Evolutionary conservation across 1,140 invertebrate genomes (phyloP).

Genomic region (Cydia fagiglandana): DNA sequence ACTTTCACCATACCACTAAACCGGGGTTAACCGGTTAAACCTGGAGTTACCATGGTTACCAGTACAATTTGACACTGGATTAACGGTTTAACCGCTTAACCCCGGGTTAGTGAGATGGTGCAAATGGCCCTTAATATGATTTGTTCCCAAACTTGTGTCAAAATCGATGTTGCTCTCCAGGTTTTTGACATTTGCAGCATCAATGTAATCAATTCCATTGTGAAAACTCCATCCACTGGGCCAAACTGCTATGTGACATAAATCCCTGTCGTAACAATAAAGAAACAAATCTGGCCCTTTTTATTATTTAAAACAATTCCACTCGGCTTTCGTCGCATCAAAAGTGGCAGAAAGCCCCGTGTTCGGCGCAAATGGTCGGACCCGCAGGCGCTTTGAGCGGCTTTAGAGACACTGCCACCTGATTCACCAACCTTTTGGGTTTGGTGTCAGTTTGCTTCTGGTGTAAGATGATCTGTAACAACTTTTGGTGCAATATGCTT

Average conservation of each 20-base stretch:
- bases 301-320: conserved; percentile 22
- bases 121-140: no score
- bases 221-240: not conserved
- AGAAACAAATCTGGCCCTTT: not conserved
- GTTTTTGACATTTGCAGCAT: no score
- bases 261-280: not conserved
- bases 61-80: no score
- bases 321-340: not conserved
- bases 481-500: no score
- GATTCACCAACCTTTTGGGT: not conserved
- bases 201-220: not conserved
- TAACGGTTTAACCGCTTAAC: no score
- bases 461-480: not conserved
- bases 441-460: not conserved
- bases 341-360: conserved; percentile 22
- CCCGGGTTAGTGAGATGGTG: no score
- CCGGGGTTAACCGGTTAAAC: no score
- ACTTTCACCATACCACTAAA: no score
- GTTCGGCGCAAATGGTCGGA: conserved; percentile 7
- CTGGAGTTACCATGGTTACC: no score
- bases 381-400: conserved; percentile 21
- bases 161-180: no score
- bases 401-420: not conserved
- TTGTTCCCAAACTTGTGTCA: no score
- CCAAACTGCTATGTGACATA: not conserved